Evolutionary conservation across 2,113 vertebrate genomes (phyloP).

Genomic region (Alexandromys fortis): DNA sequence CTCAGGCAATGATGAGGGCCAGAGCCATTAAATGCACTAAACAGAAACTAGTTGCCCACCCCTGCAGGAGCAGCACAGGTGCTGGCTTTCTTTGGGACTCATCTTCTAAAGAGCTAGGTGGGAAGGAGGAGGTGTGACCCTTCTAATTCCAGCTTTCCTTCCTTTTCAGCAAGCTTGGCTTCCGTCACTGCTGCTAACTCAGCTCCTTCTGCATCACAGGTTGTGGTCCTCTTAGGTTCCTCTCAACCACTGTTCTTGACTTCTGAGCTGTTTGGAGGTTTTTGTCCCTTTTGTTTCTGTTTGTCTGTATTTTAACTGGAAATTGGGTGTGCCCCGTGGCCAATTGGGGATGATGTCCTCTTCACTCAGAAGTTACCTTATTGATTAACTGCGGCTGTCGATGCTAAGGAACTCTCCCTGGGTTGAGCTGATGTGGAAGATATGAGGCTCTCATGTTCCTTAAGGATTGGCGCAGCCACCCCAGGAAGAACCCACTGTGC

Average conservation of each 20-base stretch:
- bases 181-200: not conserved
- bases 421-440: constrained; percentile 1
- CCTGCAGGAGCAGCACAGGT: not conserved
- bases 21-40: not conserved
- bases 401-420: constrained; percentile 25
- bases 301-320: constrained; percentile 44
- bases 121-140: not conserved
- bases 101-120: not conserved
- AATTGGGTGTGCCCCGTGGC: not conserved
- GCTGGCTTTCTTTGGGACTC: not conserved
- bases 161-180: not conserved
- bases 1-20: not conserved
- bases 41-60: not conserved
- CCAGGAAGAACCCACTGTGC: not conserved
- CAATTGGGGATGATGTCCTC: constrained; percentile 34
- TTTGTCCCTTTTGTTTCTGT: not conserved
- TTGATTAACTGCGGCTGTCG: constrained; percentile 36
- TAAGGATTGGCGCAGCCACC: not conserved
- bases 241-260: not conserved
- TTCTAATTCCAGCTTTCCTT: not conserved
- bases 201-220: not conserved
- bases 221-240: not conserved
- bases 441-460: constrained; percentile 24
- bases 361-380: constrained; percentile 36
- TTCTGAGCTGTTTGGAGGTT: constrained; percentile 31